Conservation (phyloP, 2,113 vertebrate species). For the Podocnemis expansa region DNA sequence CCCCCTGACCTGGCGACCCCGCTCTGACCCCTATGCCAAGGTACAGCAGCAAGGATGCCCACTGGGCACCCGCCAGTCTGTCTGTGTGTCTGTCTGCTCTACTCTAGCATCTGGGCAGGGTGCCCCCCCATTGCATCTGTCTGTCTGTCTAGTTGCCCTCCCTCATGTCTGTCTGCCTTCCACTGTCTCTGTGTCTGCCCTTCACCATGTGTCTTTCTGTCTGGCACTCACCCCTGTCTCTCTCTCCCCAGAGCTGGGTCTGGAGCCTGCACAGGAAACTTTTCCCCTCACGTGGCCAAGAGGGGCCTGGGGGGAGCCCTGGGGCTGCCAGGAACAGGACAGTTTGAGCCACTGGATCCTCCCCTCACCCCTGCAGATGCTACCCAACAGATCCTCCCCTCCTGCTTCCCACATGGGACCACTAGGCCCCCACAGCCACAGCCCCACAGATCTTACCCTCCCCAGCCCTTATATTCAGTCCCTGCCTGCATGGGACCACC, state of each 20-base stretch:
- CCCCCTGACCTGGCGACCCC: background rate
- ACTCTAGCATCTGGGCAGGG: background rate
- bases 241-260: constrained; percentile 5
- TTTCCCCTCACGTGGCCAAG: background rate
- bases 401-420: no score
- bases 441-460: background rate
- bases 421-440: no score
- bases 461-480: no score
- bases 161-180: background rate
- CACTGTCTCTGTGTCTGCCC: background rate
- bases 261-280: constrained; percentile 28
- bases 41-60: background rate
- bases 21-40: background rate
- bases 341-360: background rate
- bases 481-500: background rate
- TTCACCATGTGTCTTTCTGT: background rate
- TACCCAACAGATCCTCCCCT: no score
- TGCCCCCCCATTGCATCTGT: background rate
- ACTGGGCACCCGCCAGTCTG: background rate
- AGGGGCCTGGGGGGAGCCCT: background rate
- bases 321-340: constrained; percentile 11
- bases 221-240: background rate
- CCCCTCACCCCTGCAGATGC: background rate
- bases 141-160: background rate
- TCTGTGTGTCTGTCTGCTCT: background rate